These are phyloP conservation scores for Tyria jacobaeae DNA, from an alignment of 2,888 invertebrate species.

Conservation along the genomic window DNA sequence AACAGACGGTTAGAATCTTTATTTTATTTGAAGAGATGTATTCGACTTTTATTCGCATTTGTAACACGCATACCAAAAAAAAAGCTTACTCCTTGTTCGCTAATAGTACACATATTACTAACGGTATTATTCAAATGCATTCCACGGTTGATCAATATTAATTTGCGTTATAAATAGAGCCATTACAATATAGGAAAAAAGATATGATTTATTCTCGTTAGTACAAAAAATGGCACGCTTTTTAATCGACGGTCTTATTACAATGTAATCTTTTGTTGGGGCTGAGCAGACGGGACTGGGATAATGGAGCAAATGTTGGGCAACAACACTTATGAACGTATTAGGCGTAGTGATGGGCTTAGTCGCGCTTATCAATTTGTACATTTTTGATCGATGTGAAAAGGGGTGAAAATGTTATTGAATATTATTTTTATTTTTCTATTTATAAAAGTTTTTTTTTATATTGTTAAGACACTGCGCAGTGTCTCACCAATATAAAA, in stretches of 20 bases:
- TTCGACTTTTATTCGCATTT: background rate
- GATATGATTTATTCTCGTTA: slow-evolving; percentile 70
- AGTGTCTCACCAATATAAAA: no score
- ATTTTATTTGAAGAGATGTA: background rate
- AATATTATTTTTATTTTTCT: background rate
- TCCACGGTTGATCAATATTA: slow-evolving; percentile 60
- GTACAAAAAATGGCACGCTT: slow-evolving; percentile 61
- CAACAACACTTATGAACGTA: slow-evolving; percentile 74
- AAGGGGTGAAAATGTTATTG: slow-evolving; percentile 13
- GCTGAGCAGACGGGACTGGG: slow-evolving; percentile 67
- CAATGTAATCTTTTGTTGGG: slow-evolving; percentile 75
- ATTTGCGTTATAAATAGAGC: slow-evolving; percentile 48
- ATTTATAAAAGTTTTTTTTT: no score
- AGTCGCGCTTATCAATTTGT: slow-evolving; percentile 34
- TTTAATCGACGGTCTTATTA: slow-evolving; percentile 74
- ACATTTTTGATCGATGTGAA: slow-evolving; percentile 14
- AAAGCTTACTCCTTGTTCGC: no score
- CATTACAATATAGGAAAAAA: slow-evolving; percentile 49
- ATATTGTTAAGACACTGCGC: no score
- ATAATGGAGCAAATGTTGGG: slow-evolving; percentile 78
- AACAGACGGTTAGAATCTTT: no score
- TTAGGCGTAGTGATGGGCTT: slow-evolving; percentile 62
- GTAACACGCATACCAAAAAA: no score
- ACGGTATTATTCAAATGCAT: no score
- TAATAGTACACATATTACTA: no score